A percentile compares a stretch with the other conserved stretches of the same genome.
phyloP scores from a whole-genome alignment of 2,888 invertebrate species.

The Epinotia ramella region DNA sequence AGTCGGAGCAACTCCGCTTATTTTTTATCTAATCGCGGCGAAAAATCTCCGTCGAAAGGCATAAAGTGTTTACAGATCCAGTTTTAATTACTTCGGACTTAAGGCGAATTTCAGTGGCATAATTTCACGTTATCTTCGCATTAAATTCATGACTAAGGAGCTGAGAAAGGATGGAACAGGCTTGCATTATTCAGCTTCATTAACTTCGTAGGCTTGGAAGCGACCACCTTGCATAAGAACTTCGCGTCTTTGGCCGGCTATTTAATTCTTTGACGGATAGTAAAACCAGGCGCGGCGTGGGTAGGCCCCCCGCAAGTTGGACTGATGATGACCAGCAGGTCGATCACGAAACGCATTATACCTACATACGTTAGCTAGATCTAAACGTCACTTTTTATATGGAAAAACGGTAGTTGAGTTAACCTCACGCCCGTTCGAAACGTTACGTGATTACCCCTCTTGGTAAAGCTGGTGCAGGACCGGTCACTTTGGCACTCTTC shows the following conservation, averaged over 20 bases:
- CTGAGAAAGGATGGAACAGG: not conserved
- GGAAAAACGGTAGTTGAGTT: too few relatives aligned
- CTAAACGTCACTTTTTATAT: too few relatives aligned
- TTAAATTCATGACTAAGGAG: constrained; percentile 23
- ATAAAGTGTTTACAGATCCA: constrained; percentile 42
- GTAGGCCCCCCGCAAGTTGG: too few relatives aligned
- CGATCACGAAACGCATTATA: too few relatives aligned
- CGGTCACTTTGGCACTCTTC: too few relatives aligned
- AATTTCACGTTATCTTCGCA: constrained; percentile 40
- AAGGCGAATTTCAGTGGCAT: constrained; percentile 33
- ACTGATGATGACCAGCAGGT: too few relatives aligned
- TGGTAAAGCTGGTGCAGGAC: too few relatives aligned
- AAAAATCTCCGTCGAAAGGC: constrained; percentile 33
- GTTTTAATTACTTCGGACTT: constrained; percentile 43
- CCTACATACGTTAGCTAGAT: too few relatives aligned
- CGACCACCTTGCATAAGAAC: not conserved
- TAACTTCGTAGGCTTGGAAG: not conserved
- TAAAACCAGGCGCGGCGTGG: too few relatives aligned
- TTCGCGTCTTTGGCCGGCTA: not conserved
- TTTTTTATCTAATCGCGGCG: constrained; percentile 40
- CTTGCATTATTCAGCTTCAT: not conserved
- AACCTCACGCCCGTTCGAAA: too few relatives aligned
- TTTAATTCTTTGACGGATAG: too few relatives aligned
- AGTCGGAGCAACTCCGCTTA: not conserved
- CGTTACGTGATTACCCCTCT: too few relatives aligned